These are phyloP conservation scores for Distichodus sexfasciatus DNA, from an alignment of 2,797 vertebrate genomes.

Conservation along the genomic window DNA sequence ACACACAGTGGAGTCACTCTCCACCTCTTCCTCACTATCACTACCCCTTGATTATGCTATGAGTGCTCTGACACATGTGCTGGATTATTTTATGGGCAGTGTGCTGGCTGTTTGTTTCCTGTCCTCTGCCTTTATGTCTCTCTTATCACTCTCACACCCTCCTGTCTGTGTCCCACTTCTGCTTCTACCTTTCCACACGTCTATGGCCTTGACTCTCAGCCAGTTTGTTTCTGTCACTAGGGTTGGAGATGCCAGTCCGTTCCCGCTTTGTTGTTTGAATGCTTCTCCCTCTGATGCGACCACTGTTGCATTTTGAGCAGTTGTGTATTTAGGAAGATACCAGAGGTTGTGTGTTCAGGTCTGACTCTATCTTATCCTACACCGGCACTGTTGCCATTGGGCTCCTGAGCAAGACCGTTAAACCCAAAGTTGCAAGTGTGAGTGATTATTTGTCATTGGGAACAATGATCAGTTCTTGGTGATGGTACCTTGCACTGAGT, in stretches of 20 bases:
- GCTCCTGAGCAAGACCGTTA: too few species aligned
- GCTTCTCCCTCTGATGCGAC: not conserved
- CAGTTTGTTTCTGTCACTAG: slow-evolving; percentile 10
- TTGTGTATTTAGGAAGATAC: slow-evolving; percentile 38
- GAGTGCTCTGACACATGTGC: slow-evolving; percentile 36
- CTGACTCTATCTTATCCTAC: too few species aligned
- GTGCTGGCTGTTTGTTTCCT: slow-evolving; percentile 40
- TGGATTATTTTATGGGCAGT: slow-evolving; percentile 42
- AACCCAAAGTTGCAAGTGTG: too few species aligned
- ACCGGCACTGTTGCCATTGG: too few species aligned
- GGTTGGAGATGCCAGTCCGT: slow-evolving; percentile 10
- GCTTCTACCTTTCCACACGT: slow-evolving; percentile 29
- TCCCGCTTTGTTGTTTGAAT: slow-evolving; percentile 11
- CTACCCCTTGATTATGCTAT: slow-evolving; percentile 39
- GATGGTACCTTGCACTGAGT: too few species aligned
- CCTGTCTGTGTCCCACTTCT: slow-evolving; percentile 21
- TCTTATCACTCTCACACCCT: slow-evolving; percentile 48
- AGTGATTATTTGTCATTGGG: too few species aligned
- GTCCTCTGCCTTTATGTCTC: slow-evolving; percentile 38
- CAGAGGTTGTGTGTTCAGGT: too few species aligned
- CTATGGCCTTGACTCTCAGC: slow-evolving; percentile 11
- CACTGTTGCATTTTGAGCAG: not conserved
- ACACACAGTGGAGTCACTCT: slow-evolving; percentile 19
- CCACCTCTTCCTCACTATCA: slow-evolving; percentile 22
- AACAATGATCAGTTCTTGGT: too few species aligned